Conservation (phyloP, 1,140 invertebrate species). For the Hyphantria cunea region DNA sequence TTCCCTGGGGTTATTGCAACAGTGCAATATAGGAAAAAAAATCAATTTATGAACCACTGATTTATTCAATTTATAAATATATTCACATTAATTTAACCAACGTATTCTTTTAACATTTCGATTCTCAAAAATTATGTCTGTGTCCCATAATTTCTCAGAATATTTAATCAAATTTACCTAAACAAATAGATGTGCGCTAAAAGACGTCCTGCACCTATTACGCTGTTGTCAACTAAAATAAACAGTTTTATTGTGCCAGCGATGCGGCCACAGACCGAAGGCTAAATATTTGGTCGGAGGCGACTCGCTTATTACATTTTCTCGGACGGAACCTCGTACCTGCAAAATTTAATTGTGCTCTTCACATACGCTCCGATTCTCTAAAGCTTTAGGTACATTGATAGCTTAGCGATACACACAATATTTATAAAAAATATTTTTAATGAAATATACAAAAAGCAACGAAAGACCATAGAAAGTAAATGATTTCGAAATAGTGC, state of each 20-base stretch:
- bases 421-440: background rate
- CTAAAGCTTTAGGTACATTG: background rate
- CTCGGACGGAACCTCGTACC: constrained; percentile 55
- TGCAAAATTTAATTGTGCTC: constrained; percentile 73
- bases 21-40: no score
- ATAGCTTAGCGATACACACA: background rate
- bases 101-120: no score
- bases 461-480: no score
- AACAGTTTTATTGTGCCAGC: constrained; percentile 13
- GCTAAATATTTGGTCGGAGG: constrained; percentile 70
- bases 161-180: background rate
- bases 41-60: no score
- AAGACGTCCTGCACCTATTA: constrained; percentile 3
- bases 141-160: background rate
- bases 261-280: constrained; percentile 41
- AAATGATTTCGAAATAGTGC: no score
- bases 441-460: background rate
- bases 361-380: constrained; percentile 30
- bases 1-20: no score
- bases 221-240: constrained; percentile 20
- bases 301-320: constrained; percentile 75
- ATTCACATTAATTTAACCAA: no score
- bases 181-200: background rate
- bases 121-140: background rate
- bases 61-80: no score